Base-by-base conservation (phyloP, 2,113 vertebrate genomes). In the Gambusia affinis region DNA sequence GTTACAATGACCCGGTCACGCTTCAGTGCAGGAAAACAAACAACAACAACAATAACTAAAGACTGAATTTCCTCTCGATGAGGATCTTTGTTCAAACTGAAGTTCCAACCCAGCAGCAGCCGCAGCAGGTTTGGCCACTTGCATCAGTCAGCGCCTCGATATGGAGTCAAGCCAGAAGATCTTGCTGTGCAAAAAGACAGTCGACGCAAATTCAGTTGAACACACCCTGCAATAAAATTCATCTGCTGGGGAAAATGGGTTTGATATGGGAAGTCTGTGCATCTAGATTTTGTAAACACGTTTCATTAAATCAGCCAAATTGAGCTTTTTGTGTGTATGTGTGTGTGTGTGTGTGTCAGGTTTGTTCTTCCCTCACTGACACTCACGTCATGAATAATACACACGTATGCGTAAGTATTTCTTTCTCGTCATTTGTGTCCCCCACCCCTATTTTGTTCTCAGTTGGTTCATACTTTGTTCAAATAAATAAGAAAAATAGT, bases 111-210 rank as follows among this genome's bases (percentile, higher is more conserved):
- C 35, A 37, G 67, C 64, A 60, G 42, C 76, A 30, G 27, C 27
- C 27, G 64, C 37, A 64, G 86, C 89, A 78, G 76, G 84, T 89
- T 72, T 27, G 29, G 64, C 78, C 12, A 19, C 89, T 75, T 77
- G 14, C 15, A 39, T 1, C 31, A n/a, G 37, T 76, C 63, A 35
- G 8, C 29, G 11, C 27, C 30, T 70, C 14, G 14, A 22, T 11
- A 19, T 47, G 39, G 10, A 66, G 30, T 5, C 54, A 24, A 80
- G 17, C 62, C 10, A 4, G 8, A 8, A 22, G 22, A 1, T 14
- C 64, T 62, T 19, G 2, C 17, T 1, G 42, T 47, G 22, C 51
- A 57, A n/a, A n/a, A 64, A 71, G 76, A 82, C 37, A 60, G 35
- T 33, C 8, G 66, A 57, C 51, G 57, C 1, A 65, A 70, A 17